Evolutionary conservation across 2,888 invertebrate genomes (phyloP), one percentile per base, ranked within the genome.

Genomic region (Monochamus alternatus): DNA sequence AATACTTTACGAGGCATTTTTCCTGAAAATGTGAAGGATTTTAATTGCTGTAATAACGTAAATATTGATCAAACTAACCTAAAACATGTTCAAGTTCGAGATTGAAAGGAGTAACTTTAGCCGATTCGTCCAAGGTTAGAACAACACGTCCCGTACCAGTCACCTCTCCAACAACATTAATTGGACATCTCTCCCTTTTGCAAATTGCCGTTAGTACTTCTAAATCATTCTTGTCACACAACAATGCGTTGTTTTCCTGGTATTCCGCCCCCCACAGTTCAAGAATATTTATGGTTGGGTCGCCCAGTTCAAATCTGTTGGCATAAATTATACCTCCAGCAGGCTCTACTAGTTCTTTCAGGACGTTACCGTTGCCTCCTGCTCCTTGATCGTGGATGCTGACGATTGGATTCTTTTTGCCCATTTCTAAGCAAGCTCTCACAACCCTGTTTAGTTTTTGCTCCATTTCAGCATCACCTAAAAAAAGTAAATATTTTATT

Each of bases 321-420:
- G 96, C 94, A 85, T 95, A 95, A 76, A 99, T 97, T 0, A 96
- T 92, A 0, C 98, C 99, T 0, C 99, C 99, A 4, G 94, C 93
- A 0, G 98, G 98, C 84, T 99, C 98, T 0, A 97, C 97, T 4
- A 99, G 90, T 88, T 99, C 99, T 86, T 99, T 99, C 44, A 99
- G 88, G 0, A 99, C 99, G 88, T 99, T 99, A 2, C 98, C 97
- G 87, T 97, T 97, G 43, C 99, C 99, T n/a, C 99, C 99, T 8
- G 99, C 99, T 30, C 99, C 99, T 91, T 99, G 99, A 90, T 99
- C 99, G 87, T 99, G 99, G 83, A 99, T 98, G 92, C 98, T 95
- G 83, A 92, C 91, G 83, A 99, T 97, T 2, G 98, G 98, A 90
- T 99, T 98, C 12, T 91, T 90, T 0, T 92, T 90, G 0, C 93